A percentile compares a stretch with the other conserved stretches of the same genome.
phyloP scores from a whole-genome alignment of 2,797 vertebrate genomes.

The Zalophus californianus region DNA sequence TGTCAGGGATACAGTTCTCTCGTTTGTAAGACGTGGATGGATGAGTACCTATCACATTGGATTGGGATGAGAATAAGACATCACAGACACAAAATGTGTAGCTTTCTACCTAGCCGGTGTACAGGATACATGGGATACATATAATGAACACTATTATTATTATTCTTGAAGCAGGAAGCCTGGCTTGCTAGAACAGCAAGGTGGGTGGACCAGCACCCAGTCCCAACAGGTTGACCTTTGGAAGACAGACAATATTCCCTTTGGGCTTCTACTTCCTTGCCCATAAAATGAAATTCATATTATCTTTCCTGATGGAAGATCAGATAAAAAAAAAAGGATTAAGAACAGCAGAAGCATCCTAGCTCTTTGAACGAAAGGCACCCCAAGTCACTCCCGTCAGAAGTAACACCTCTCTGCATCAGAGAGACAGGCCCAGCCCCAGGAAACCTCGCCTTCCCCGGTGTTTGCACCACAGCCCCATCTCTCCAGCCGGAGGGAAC shows the following conservation, averaged over 20 bases:
- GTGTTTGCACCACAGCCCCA: accelerated
- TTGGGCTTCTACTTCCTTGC: neutral
- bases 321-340: neutral
- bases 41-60: neutral
- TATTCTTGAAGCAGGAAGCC: neutral
- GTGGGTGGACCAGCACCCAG: neutral
- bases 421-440: neutral
- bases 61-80: neutral
- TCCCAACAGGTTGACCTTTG: neutral
- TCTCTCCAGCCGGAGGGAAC: neutral
- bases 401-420: neutral
- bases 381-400: neutral
- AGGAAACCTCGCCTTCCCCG: neutral
- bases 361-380: neutral
- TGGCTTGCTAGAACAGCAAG: neutral
- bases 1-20: neutral
- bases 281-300: conserved; percentile 19
- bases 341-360: neutral
- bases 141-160: neutral
- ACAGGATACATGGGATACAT: neutral
- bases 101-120: neutral
- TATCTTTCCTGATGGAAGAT: neutral
- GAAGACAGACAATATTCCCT: neutral
- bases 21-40: neutral
- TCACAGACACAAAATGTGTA: neutral